Percentiles rank a stretch among this genome's conserved stretches.
Conservation (phyloP, 2,113 vertebrate species). For the Hippocampus abdominalis region DNA sequence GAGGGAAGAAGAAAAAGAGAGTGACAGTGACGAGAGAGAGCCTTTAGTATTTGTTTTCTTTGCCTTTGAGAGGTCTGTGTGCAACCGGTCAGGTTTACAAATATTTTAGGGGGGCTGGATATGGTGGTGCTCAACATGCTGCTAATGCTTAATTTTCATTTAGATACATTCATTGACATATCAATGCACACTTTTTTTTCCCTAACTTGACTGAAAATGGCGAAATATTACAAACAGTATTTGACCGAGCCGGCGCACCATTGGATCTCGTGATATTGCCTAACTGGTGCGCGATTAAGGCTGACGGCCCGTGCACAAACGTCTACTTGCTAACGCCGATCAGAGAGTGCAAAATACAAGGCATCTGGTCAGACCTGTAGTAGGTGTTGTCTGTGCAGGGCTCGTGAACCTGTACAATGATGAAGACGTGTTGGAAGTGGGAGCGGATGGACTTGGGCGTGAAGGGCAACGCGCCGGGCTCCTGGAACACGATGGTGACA, state of each 20-base stretch:
- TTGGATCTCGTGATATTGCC: not conserved
- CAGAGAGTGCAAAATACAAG: not conserved
- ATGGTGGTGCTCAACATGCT: not conserved
- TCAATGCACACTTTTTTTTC: too few relatives aligned
- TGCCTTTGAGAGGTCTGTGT: constrained; percentile 3
- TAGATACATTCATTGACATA: not conserved
- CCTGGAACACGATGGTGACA: constrained; percentile 90
- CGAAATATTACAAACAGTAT: too few relatives aligned
- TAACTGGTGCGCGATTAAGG: not conserved
- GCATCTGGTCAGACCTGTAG: constrained; percentile 76
- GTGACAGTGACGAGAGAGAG: constrained; percentile 18
- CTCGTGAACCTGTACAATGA: constrained; percentile 79
- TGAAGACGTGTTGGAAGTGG: constrained; percentile 89
- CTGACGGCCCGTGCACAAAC: not conserved
- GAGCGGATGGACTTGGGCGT: constrained; percentile 86
- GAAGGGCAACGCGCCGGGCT: constrained; percentile 83
- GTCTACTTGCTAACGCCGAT: not conserved
- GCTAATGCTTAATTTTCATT: not conserved
- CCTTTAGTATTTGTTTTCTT: constrained; percentile 35
- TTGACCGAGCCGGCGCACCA: too few relatives aligned
- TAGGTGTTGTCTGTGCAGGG: constrained; percentile 78
- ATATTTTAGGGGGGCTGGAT: constrained; percentile 2
- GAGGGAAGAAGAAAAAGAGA: constrained; percentile 17
- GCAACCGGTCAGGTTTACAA: constrained; percentile 8
- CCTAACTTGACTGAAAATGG: too few relatives aligned